Conservation (phyloP, 2,113 vertebrate species). For the Pachyramphus minor region DNA sequence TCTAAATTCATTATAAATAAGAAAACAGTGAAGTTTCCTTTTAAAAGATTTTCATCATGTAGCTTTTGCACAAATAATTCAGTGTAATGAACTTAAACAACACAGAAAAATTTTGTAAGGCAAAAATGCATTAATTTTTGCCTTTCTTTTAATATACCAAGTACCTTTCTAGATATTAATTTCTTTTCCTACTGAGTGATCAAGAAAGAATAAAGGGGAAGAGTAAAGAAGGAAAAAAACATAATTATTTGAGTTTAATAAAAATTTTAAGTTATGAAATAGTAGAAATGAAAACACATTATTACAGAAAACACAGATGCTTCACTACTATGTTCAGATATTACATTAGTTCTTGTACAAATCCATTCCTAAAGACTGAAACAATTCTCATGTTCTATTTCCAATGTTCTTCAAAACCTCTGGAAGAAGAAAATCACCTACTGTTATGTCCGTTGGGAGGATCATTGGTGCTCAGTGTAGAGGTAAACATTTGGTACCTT, state of each 20-base stretch:
- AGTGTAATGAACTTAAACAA: background rate
- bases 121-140: accelerated
- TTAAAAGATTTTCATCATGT: background rate
- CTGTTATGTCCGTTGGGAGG: background rate
- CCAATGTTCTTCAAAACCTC: constrained; percentile 19
- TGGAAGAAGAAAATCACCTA: background rate
- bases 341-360: background rate
- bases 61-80: background rate
- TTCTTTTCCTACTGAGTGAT: background rate
- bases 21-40: accelerated
- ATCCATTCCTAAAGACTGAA: background rate
- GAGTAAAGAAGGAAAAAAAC: background rate
- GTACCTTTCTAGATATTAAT: background rate
- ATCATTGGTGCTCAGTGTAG: background rate
- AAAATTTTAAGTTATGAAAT: background rate
- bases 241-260: background rate
- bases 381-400: background rate
- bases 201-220: background rate
- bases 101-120: background rate
- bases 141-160: background rate
- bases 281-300: background rate
- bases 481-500: background rate
- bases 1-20: background rate
- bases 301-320: background rate
- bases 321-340: background rate